Percentiles rank a stretch among this genome's conserved stretches.
phyloP scores from a whole-genome alignment of 2,113 vertebrate species.

The Ia io region DNA sequence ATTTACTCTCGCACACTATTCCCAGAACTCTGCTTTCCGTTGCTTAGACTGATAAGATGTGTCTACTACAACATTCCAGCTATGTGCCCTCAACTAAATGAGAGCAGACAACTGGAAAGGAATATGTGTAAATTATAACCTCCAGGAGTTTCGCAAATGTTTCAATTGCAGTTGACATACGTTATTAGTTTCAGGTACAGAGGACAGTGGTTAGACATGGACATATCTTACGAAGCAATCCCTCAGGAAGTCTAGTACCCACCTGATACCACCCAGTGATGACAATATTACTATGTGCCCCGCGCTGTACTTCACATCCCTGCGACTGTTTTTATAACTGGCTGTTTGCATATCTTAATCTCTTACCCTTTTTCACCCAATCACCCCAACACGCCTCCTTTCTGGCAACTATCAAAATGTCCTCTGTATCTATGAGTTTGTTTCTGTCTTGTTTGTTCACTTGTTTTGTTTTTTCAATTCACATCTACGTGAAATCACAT shows the following conservation, averaged over 20 bases:
- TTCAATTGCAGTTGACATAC: background rate
- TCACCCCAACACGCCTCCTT: background rate
- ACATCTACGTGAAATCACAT: background rate
- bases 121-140: accelerated
- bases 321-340: background rate
- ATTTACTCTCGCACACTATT: background rate
- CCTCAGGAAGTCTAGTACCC: background rate
- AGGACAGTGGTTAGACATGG: background rate
- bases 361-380: background rate
- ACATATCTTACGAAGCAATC: background rate
- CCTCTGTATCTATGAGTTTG: background rate
- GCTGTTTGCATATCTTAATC: background rate
- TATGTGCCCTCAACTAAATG: background rate
- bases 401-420: background rate
- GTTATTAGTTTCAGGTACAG: background rate
- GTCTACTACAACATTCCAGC: background rate
- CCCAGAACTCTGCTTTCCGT: conserved; percentile 41
- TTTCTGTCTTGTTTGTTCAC: background rate
- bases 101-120: background rate
- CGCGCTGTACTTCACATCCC: background rate
- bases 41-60: background rate
- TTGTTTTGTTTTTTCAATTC: background rate
- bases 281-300: background rate
- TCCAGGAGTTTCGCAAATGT: background rate
- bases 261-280: background rate